Percentiles rank a stretch among this genome's conserved stretches.
Evolutionary conservation across 2,888 invertebrate species (phyloP).

Genomic region (Aleiodes testaceus): DNA sequence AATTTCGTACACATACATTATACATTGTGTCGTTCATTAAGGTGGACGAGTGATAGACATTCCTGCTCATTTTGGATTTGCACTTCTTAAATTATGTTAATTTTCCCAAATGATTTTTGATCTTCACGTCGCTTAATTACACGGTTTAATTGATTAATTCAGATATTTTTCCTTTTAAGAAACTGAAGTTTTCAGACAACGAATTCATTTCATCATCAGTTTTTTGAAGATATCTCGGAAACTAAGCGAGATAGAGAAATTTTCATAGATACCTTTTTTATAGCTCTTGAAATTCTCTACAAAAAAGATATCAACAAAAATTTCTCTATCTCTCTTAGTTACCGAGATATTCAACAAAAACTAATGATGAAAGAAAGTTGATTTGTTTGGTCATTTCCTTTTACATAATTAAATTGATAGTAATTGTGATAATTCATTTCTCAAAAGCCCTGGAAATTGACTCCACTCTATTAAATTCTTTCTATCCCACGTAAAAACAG

Average conservation of each 20-base stretch:
- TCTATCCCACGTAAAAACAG: background rate
- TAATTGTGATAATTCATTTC: slow-evolving; percentile 7
- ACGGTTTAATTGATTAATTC: slow-evolving; percentile 12
- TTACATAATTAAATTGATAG: slow-evolving; percentile 12
- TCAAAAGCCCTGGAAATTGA: background rate
- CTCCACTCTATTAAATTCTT: too few species aligned
- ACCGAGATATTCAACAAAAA: too few species aligned
- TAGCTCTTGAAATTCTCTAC: too few species aligned
- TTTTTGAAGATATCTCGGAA: too few species aligned
- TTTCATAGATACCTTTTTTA: too few species aligned
- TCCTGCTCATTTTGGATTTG: slow-evolving; percentile 39
- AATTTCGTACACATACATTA: slow-evolving; percentile 40
- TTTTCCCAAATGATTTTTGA: slow-evolving; percentile 5
- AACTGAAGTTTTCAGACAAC: too few species aligned
- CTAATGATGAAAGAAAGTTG: too few species aligned
- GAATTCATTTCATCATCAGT: too few species aligned
- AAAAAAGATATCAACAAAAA: too few species aligned
- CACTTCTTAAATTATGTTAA: background rate
- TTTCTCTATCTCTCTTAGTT: too few species aligned
- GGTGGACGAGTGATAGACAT: slow-evolving; percentile 40
- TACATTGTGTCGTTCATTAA: slow-evolving; percentile 38
- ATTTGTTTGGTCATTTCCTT: too few species aligned
- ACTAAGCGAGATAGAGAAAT: too few species aligned
- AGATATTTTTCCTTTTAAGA: background rate
- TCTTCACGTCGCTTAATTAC: background rate